These are phyloP conservation scores for Henicopernis longicauda DNA, from an alignment of 2,113 vertebrate genomes.

Conservation along the genomic window DNA sequence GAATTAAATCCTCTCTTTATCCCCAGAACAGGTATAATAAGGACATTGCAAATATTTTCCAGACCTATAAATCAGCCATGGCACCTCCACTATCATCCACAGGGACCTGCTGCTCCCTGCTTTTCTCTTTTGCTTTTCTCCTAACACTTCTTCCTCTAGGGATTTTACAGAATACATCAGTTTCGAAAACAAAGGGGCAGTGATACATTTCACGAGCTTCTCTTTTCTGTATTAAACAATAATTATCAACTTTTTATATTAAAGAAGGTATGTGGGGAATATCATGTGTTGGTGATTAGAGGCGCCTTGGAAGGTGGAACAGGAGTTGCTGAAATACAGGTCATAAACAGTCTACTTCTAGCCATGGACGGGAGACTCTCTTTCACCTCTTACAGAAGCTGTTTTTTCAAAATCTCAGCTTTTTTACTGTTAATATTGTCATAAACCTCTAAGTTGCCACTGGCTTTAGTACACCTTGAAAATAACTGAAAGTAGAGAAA, in stretches of 20 bases:
- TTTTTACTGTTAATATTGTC: not conserved
- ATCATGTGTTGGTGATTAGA: rapidly evolving
- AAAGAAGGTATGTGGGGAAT: not conserved
- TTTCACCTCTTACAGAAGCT: not conserved
- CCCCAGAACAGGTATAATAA: constrained; percentile 21
- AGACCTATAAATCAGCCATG: constrained; percentile 3
- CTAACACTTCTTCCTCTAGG: not conserved
- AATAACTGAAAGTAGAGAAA: not conserved
- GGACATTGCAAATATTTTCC: not conserved
- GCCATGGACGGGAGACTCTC: not conserved
- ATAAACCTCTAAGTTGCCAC: not conserved
- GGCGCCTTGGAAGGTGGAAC: not conserved
- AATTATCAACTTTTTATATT: not conserved
- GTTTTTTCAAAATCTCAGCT: not conserved
- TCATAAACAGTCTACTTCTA: not conserved
- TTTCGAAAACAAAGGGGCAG: not conserved
- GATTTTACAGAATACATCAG: not conserved
- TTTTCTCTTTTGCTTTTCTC: not conserved
- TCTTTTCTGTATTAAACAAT: not conserved
- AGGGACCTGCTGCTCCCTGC: not conserved
- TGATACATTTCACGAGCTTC: not conserved
- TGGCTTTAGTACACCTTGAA: not conserved
- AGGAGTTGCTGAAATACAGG: not conserved
- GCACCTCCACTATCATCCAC: not conserved
- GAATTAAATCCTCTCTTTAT: constrained; percentile 62